Base-by-base conservation (phyloP, 1,140 invertebrate genomes). In the Leptinotarsa texana region DNA sequence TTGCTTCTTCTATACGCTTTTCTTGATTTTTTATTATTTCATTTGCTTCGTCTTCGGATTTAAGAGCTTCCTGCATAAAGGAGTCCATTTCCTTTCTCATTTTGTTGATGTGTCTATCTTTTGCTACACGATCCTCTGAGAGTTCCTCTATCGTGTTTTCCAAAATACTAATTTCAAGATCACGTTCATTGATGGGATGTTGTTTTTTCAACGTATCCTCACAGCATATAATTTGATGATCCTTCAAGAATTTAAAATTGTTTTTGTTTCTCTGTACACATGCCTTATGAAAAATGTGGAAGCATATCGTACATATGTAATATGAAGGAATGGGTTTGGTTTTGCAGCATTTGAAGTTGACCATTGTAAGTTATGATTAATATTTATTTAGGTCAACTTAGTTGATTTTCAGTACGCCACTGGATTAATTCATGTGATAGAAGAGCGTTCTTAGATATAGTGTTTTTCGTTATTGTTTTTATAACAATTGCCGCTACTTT, bases 251-350 rank as follows among this genome's bases (percentile, higher is more conserved):
- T 65, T 65, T 65, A 21, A 62, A 62, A n/a, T 62, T 62, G 63
- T 24, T 65, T 65, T 65, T 65, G 63, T 65, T 65, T 65, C 21
- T 65, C 21, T 65, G 63, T 27, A 65, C 63, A 65, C 63, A 65
- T 13, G 63, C 21, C 24, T 65, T 65, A 65, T 65, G 63, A 65
- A 65, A 65, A 21, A 22, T 65, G 63, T 65, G 63, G 63, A 27
- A 65, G 63, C 63, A 65, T 13, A n/a, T 65, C 24, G 63, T 65
- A 65, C 21, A 65, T 21, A 65, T 65, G 63, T 65, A 65, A 65
- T 65, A 65, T 65, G 21, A 13, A 65, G 63, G 21, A 27, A 65
- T 21, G 21, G 63, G 63, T 21, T 65, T 65, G 63, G 63, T 65
- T 65, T n/a, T 65, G 21, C 63, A 65, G 21, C 24, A 17, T 21